Evolutionary conservation across 2,888 invertebrate genomes (phyloP), one percentile per base, ranked within the genome.

Genomic region (Barypeithes pellucidus): DNA sequence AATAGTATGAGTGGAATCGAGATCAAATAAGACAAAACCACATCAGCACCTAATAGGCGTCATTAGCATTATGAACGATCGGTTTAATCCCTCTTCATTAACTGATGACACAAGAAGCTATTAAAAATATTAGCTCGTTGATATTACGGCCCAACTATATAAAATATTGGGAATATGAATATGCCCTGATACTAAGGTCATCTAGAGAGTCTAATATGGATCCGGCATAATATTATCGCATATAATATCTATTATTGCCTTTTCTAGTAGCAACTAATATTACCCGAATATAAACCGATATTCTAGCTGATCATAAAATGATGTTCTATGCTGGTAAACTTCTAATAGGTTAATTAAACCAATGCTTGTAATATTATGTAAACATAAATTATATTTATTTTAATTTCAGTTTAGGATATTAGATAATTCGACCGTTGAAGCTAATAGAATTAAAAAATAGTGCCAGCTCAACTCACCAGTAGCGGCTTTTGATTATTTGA

Each of bases 181-280:
- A 20, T 20, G 29, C 47, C 14, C 29, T 29, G 16, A 16, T 29
- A 50, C 50, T 65, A 50, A 36, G 3, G 20, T 36, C 36, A 65
- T 65, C n/a, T 39, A 20, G 36, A 36, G 12, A 18, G 36, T 36
- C 33, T 20, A 45, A 50, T 50, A 65, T 47, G 29, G 20, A 65
- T 39, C 52, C 16, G 29, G 20, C 47, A 36, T 65, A 65, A 54
- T 66, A 54, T 41, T 66, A 66, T 54, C 54, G 14, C 14, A 12
- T 66, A 66, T 66, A 66, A 54, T 66, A 66, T 66, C 66, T 66
- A 54, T 66, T 66, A 66, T 66, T 66, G 66, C 41, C 8, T 54
- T 54, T 66, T 39, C 66, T 66, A 66, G 39, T 54, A 39, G 66
- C 41, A 54, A 41, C 41, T 66, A 54, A 52, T 54, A 66, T 66